Conservation (phyloP, 92 coral and sea anemone genomes). For the Siderastrea siderea region DNA sequence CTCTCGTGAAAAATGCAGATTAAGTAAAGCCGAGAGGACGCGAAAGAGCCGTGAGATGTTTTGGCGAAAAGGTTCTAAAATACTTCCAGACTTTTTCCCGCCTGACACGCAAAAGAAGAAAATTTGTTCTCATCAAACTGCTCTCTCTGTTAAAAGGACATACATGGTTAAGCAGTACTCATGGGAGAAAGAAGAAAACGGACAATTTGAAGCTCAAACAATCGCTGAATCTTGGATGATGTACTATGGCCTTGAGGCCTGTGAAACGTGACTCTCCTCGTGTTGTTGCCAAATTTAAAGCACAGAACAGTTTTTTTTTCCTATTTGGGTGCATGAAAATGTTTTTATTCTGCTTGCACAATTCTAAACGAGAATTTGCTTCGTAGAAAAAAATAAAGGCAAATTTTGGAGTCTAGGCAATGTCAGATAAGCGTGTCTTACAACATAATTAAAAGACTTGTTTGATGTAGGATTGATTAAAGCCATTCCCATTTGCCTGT, state of each 20-base stretch:
- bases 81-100: conserved; percentile 47
- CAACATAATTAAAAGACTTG: no score
- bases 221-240: conserved; percentile 53
- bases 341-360: no score
- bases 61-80: conserved; percentile 44
- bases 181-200: conserved; percentile 41
- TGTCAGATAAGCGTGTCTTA: no score
- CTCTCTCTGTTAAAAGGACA: not conserved
- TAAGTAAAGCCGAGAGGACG: conserved; percentile 20
- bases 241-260: conserved; percentile 34
- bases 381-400: no score
- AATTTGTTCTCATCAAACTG: not conserved
- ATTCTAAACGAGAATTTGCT: no score
- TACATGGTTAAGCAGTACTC: conserved; percentile 11
- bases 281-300: not conserved
- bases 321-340: no score
- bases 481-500: no score
- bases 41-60: conserved; percentile 33
- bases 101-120: conserved; percentile 23
- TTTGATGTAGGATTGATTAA: no score
- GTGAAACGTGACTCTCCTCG: not conserved
- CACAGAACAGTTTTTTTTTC: no score
- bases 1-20: conserved; percentile 21
- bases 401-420: no score
- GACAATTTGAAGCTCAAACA: conserved; percentile 24